Base-by-base conservation (phyloP, 2,888 invertebrate genomes). In the Lamellibrachia columna region DNA sequence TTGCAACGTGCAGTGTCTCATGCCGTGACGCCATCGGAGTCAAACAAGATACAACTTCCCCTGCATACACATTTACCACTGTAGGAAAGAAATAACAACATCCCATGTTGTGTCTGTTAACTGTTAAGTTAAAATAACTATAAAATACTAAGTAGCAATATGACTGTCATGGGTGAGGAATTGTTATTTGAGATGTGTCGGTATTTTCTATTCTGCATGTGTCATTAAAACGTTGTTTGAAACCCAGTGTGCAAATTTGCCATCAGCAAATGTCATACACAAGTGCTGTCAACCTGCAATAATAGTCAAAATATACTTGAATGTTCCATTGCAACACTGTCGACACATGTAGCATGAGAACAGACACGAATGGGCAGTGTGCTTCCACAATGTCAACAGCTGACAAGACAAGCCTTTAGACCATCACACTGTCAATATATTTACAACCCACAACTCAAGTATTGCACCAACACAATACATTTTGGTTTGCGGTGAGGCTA, bases 21-120 rank as follows among this genome's bases (percentile, higher is more conserved):
- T 15, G 75, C 58, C 58, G 58, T 58, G 15, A 75, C 22, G 75
- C 75, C 22, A 22, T 75, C 75, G 22, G 75, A 75, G 15, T 75
- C n/a, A 75, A 75, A 75, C 75, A 75, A 75, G 75, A 75, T 75
- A 75, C n/a, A 75, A 75, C 75, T 22, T 75, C 75, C 75, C 75
- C 22, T 55, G 55, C 3, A 55, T 55, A 9, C 9, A 15, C 75
- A 75, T 75, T 75, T 22, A 75, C 75, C 22, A 75, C 75, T 15
- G 75, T 75, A 75, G 22, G 75, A 75, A 11, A 75, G 8, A 75
- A 75, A 75, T 22, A 15, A 75, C 75, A 75, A 75, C 75, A 75
- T 75, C 22, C 75, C 75, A 75, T 75, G 75, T 15, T 75, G 75
- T 75, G 75, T 75, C 6, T 15, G 22, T 75, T 75, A 15, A 75